Evolutionary conservation across 2,113 vertebrate genomes (phyloP).

Genomic region (Tautogolabrus adspersus): DNA sequence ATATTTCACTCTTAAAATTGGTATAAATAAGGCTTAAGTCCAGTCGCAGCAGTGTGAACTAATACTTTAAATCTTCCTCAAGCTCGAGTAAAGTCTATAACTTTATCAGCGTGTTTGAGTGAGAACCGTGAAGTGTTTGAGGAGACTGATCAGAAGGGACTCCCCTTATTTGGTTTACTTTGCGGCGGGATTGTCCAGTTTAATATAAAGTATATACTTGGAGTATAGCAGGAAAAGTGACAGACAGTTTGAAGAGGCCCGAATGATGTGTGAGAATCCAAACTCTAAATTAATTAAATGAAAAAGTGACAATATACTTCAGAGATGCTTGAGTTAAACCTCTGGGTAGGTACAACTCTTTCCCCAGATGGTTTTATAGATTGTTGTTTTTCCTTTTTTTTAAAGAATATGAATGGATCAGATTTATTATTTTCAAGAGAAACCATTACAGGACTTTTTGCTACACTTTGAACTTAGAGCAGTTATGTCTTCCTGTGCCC

Average conservation of each 20-base stretch:
- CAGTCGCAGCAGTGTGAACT: conserved; percentile 39
- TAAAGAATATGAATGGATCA: background rate
- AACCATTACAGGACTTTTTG: background rate
- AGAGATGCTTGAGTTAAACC: background rate
- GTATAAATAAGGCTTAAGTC: conserved; percentile 52
- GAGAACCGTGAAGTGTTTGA: conserved; percentile 45
- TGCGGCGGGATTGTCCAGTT: conserved; percentile 21
- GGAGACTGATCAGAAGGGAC: conserved; percentile 24
- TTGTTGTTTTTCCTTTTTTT: background rate
- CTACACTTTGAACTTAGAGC: background rate
- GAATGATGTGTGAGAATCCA: too few relatives aligned
- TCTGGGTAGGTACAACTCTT: background rate
- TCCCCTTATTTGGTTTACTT: conserved; percentile 11
- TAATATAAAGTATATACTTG: conserved; percentile 21
- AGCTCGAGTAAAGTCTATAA: conserved; percentile 42
- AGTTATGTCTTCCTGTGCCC: background rate
- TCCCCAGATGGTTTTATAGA: background rate
- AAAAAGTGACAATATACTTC: background rate
- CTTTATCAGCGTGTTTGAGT: conserved; percentile 46
- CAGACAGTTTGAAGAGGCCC: background rate
- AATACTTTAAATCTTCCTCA: conserved; percentile 48
- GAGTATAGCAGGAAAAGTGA: background rate
- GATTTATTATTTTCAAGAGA: background rate
- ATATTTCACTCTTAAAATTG: conserved; percentile 25
- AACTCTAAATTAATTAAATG: background rate